Evolutionary conservation across 2,797 vertebrate genomes (phyloP), one percentile per base, ranked within the genome.

Genomic region (Phalloptychus januarius): DNA sequence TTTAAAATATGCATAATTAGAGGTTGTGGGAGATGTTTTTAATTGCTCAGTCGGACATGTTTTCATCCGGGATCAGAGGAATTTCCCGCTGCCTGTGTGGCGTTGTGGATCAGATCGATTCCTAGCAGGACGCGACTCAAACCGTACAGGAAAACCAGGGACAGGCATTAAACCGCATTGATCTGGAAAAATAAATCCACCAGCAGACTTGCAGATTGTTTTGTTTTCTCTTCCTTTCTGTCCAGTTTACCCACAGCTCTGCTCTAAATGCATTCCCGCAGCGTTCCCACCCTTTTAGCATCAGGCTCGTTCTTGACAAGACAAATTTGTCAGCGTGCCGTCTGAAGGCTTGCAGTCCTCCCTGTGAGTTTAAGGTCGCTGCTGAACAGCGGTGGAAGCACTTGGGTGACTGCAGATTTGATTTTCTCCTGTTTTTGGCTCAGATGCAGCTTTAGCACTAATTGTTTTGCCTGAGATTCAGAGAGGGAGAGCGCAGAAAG

Each of bases 401-500:
- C 65, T 70, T 16, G 79, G 63, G 77, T 76, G 84, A 85, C 85
- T 87, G 31, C 83, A 83, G 85, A 87, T 92, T 88, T 79, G 88
- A 87, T 88, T 91, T 83, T 82, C 79, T 76, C 78, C 16, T 78
- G 10, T 7, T 69, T 84, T 84, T 83, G 78, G 61, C 56, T 83
- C 75, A 7, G 83, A 88, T 78, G 84, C 54, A 1, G 54, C 81
- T 20, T 71, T 12, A 28, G 85, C 28, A 13, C 85, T 92, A 91
- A 89, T 91, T 89, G 88, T 84, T 86, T 77, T 45, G 70, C 25
- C 42, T 5, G 58, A 20, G 50, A 54, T 46, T 45, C 45, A 44
- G 18, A 20, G 71, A 48, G 16, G 48, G 74, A 74, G 76, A 76
- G 79, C 40, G 36, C 77, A 79, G 94, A 93, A 75, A 95, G 93